phyloP scores from a whole-genome alignment of 2,113 vertebrate species.

The Reinhardtius hippoglossoides region DNA sequence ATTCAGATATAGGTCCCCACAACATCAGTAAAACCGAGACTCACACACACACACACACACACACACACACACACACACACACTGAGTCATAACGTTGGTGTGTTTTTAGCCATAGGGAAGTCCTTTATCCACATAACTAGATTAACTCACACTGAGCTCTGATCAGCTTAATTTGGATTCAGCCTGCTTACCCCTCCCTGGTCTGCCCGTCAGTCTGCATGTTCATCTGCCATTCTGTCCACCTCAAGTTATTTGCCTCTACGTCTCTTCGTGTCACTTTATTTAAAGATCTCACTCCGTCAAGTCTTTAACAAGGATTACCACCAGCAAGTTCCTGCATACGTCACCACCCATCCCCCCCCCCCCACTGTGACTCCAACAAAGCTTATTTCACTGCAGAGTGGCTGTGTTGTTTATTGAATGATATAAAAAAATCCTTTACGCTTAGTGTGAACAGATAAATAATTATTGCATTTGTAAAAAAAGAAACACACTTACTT shows the following conservation, averaged over 20 bases:
- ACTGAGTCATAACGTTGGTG: constrained; percentile 64
- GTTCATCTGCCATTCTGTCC: constrained; percentile 55
- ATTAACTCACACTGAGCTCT: constrained; percentile 75
- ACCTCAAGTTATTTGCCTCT: constrained; percentile 23
- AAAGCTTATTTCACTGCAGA: constrained; percentile 11
- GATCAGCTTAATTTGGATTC: constrained; percentile 78
- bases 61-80: constrained; percentile 7
- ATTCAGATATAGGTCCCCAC: too few relatives aligned
- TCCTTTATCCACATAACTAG: constrained; percentile 80
- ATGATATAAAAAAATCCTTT: constrained; percentile 10
- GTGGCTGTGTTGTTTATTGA: constrained; percentile 16
- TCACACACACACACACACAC: constrained; percentile 5
- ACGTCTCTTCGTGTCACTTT: constrained; percentile 19
- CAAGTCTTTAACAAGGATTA: constrained; percentile 36
- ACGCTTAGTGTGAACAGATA: constrained; percentile 34
- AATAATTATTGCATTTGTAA: constrained; percentile 7
- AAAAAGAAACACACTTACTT: constrained; percentile 11
- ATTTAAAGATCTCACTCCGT: constrained; percentile 32
- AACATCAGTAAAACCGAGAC: not conserved
- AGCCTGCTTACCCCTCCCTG: constrained; percentile 65
- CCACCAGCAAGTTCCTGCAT: constrained; percentile 4
- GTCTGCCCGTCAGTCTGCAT: constrained; percentile 52
- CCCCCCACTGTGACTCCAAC: not conserved
- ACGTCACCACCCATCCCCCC: not conserved
- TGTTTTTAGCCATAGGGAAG: constrained; percentile 77